Evolutionary conservation across 2,797 vertebrate species (phyloP), one percentile per base, ranked within the genome.

Genomic region (Heteromormyrus szaboi): DNA sequence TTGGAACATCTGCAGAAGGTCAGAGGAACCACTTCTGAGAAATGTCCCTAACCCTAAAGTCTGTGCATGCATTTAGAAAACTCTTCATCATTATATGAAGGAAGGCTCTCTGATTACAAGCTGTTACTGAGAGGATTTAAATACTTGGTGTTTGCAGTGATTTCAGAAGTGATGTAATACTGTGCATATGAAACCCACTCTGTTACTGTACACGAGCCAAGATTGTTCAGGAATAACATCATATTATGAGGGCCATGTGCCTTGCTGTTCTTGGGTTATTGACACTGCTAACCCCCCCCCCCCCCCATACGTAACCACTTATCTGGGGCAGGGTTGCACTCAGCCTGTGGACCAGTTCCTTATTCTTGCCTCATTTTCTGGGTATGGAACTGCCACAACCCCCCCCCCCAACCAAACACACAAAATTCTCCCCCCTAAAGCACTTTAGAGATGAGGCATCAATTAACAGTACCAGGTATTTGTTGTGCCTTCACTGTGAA

Each of bases 1-100:
- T 68, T 86, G 72, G 88, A 89, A 72, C 83, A 72, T 89, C 29
- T 68, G 84, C 4, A 76, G 29, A 68, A 87, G 51, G 53, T 37
- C 14, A 86, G 7, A 68, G 62, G 59, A 79, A 44, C 37, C 72
- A 37, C 33, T 37, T 44, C 17, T 79, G 72, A 44, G 41, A 79
- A 79, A 44, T 17, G 4, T 79, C 33, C 33, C 72, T 44, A 76
- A 44, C 14, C 72, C 14, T 76, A 41, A 14, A 19, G 68, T 37
- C 68, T 79, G 37, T 44, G 37, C 33, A 37, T 79, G 72, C 37
- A 44, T 79, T 76, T 37, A 17, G 37, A 79, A 79, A 79, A 76
- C 68, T 76, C 25, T 14, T 68, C 11, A 68, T 33, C 29, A 68
- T 68, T 29, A 14, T 29, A 85, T 25, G 83, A 41, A 41, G 56